These are phyloP conservation scores for Nesogale talazaci DNA, from an alignment of 2,113 vertebrate genomes.

Conservation along the genomic window DNA sequence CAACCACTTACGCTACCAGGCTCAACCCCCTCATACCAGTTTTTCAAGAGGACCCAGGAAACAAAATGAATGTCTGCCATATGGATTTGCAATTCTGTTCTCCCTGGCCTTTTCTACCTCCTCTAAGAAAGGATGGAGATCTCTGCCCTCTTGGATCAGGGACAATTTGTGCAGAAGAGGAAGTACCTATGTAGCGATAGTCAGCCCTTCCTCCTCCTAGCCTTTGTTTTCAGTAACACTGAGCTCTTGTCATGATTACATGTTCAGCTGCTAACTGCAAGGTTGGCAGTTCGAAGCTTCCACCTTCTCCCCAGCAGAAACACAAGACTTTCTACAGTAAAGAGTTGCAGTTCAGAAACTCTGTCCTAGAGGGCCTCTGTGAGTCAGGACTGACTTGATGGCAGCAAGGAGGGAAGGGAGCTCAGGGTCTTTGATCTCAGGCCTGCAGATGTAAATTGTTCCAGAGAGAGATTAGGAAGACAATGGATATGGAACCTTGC, in stretches of 20 bases:
- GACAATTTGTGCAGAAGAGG: neutral
- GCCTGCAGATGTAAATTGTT: neutral
- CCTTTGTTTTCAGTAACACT: neutral
- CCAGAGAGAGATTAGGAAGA: neutral
- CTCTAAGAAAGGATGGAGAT: neutral
- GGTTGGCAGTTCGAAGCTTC: too few relatives aligned
- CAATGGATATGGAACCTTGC: fast-evolving
- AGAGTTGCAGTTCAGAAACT: too few relatives aligned
- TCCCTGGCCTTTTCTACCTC: neutral
- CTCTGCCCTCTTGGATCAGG: too few relatives aligned
- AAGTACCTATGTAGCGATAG: neutral
- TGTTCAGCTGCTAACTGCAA: too few relatives aligned
- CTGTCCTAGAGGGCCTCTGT: too few relatives aligned
- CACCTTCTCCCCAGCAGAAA: too few relatives aligned
- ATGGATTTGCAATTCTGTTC: neutral
- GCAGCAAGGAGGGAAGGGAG: neutral
- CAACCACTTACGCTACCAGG: too few relatives aligned
- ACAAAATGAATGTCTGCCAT: neutral
- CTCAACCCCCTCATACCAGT: too few relatives aligned
- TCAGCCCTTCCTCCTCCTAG: neutral
- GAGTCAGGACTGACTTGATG: too few relatives aligned
- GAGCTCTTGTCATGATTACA: neutral
- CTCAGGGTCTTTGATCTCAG: neutral
- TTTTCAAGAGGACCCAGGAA: neutral
- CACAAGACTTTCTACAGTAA: too few relatives aligned